Conservation (phyloP, 2,888 invertebrate species). For the Blomia tropicalis region DNA sequence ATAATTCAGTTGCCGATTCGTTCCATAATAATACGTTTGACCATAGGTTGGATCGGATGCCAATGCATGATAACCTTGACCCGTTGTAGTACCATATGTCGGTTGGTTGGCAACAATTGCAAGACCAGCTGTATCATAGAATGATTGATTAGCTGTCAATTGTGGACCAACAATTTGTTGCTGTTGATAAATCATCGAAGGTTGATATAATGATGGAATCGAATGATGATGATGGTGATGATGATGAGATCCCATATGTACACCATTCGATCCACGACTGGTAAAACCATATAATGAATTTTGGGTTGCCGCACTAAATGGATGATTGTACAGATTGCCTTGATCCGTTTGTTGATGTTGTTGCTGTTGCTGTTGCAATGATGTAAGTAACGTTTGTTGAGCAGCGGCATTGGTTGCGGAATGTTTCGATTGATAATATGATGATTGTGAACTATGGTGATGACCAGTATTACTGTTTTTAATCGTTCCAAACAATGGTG, state of each 20-base stretch:
- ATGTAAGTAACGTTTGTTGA: not conserved
- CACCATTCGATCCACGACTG: not conserved
- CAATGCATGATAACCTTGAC: not conserved
- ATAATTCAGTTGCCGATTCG: not conserved
- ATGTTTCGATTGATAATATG: constrained; percentile 2
- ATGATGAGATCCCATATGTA: not conserved
- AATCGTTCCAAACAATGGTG: constrained; percentile 3
- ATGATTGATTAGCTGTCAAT: not conserved
- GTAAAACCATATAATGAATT: constrained; percentile 2
- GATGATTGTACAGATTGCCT: constrained; percentile 5
- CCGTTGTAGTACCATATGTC: not conserved
- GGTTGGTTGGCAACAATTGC: constrained; percentile 2
- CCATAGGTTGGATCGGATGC: constrained; percentile 3
- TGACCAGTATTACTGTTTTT: too few species aligned
- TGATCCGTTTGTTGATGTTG: not conserved
- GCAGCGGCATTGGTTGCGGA: not conserved
- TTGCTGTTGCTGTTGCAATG: not conserved
- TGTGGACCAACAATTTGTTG: not conserved
- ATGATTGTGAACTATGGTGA: not conserved
- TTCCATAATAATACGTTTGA: not conserved
- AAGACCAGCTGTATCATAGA: constrained; percentile 1
- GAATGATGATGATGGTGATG: constrained; percentile 14
- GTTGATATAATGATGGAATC: constrained; percentile 12
- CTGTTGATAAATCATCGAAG: constrained; percentile 1
- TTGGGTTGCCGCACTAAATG: not conserved